Percentiles rank a stretch among this genome's conserved stretches.
Conservation (phyloP, 2,797 vertebrate species). For the Gambusia yucatana region DNA sequence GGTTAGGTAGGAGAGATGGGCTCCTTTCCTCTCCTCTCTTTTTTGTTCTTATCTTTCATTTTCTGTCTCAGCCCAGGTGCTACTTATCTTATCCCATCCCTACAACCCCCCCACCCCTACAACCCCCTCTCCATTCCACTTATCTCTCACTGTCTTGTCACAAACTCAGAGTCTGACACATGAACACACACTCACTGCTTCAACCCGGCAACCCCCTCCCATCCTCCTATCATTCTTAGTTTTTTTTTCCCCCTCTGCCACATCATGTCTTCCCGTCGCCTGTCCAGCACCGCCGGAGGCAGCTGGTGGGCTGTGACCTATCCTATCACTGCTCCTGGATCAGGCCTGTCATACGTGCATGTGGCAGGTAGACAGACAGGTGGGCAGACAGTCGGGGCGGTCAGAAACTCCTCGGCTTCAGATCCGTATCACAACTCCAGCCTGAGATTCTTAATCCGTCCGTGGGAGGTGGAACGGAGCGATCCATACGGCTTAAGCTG, state of each 20-base stretch:
- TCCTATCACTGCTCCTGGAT: constrained; percentile 35
- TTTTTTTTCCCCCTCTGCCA: background rate
- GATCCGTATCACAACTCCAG: constrained; percentile 61
- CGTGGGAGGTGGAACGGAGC: constrained; percentile 42
- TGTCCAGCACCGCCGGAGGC: constrained; percentile 22
- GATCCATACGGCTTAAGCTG: constrained; percentile 54
- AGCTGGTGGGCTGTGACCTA: constrained; percentile 42
- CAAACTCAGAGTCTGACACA: constrained; percentile 56
- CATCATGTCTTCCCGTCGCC: constrained; percentile 16
- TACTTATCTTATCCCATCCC: constrained; percentile 47
- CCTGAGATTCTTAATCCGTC: constrained; percentile 57
- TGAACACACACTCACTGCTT: constrained; percentile 44
- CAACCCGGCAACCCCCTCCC: constrained; percentile 23
- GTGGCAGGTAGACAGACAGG: constrained; percentile 15
- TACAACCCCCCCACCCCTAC: background rate
- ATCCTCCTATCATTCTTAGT: background rate
- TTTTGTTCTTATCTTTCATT: constrained; percentile 60
- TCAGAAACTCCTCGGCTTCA: constrained; percentile 46
- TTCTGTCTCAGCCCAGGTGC: constrained; percentile 60
- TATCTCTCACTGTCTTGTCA: constrained; percentile 47
- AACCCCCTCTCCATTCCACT: constrained; percentile 12
- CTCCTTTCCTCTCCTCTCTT: constrained; percentile 24
- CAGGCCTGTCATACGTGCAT: constrained; percentile 26
- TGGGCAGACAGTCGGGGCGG: constrained; percentile 27
- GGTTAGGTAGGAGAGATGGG: constrained; percentile 38